A percentile compares a stretch with the other conserved stretches of the same genome.
phyloP scores from a whole-genome alignment of 2,113 vertebrate species.

The Orycteropus afer region DNA sequence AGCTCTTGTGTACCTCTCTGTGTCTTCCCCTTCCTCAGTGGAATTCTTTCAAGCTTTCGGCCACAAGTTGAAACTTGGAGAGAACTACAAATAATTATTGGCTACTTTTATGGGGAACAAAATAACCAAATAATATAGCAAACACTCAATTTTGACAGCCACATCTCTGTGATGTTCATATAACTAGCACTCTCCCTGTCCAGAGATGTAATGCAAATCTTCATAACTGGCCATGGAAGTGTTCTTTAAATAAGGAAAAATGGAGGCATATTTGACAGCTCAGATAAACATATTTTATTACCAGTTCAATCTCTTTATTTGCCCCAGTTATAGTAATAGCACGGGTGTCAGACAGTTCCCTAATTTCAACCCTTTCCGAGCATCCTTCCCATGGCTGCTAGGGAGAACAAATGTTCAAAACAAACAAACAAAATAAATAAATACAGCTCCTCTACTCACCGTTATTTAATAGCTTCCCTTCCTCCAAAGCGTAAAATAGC shows the following conservation, averaged over 20 bases:
- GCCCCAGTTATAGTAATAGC: neutral
- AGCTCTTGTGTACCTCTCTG: too few relatives aligned
- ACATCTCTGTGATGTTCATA: neutral
- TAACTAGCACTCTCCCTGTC: neutral
- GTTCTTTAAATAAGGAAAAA: constrained; percentile 2
- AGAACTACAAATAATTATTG: constrained; percentile 17
- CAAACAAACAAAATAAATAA: neutral
- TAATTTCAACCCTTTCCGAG: neutral
- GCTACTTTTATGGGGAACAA: neutral
- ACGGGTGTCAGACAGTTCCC: neutral
- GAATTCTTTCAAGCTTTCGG: neutral
- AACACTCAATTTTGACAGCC: neutral
- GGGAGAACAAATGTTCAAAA: neutral
- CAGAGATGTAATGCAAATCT: neutral
- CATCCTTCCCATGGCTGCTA: neutral
- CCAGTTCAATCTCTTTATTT: neutral
- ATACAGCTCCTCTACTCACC: neutral
- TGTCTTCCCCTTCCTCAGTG: too few relatives aligned
- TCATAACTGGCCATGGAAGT: neutral
- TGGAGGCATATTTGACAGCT: neutral
- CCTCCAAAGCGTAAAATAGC: neutral
- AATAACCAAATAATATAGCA: constrained; percentile 5
- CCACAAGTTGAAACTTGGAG: neutral
- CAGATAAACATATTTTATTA: neutral
- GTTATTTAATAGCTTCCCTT: neutral